Conservation (phyloP, 2,113 vertebrate species). For the Orthonyx spaldingii region DNA sequence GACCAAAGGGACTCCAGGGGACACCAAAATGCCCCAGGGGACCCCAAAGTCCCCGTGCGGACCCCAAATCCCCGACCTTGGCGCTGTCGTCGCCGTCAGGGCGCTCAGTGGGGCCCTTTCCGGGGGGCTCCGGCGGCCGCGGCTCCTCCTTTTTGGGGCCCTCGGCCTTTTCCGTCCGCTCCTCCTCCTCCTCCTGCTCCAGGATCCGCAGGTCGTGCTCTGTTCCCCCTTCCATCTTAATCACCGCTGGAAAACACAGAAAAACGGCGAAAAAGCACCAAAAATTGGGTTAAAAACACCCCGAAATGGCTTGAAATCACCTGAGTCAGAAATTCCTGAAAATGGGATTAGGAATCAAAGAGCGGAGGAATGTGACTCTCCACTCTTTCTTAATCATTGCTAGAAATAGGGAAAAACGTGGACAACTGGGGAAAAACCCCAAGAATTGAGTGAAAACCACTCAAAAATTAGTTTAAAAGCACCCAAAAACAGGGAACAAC, state of each 20-base stretch:
- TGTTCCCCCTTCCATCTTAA: not conserved
- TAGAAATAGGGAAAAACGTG: accelerated
- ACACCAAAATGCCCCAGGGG: accelerated
- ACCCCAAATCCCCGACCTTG: not conserved
- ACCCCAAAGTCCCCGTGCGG: not conserved
- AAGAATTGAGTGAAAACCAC: accelerated
- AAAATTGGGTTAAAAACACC: not conserved
- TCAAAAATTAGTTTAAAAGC: too few species aligned
- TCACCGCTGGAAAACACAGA: not conserved
- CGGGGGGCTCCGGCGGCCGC: not conserved
- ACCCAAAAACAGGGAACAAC: accelerated
- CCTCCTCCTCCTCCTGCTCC: not conserved
- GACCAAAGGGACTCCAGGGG: too few species aligned
- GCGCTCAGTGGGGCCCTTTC: not conserved
- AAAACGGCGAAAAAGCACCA: accelerated
- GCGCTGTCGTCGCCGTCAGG: accelerated
- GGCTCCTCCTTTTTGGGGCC: not conserved
- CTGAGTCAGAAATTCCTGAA: accelerated
- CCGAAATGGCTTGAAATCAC: accelerated
- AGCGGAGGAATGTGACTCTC: too few species aligned
- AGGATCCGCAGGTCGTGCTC: not conserved
- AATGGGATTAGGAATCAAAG: accelerated
- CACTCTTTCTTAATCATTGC: accelerated
- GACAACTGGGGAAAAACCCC: accelerated
- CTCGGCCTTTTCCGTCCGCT: not conserved